Base-by-base conservation (phyloP, 1,140 invertebrate species). In the Adelges cooleyi region DNA sequence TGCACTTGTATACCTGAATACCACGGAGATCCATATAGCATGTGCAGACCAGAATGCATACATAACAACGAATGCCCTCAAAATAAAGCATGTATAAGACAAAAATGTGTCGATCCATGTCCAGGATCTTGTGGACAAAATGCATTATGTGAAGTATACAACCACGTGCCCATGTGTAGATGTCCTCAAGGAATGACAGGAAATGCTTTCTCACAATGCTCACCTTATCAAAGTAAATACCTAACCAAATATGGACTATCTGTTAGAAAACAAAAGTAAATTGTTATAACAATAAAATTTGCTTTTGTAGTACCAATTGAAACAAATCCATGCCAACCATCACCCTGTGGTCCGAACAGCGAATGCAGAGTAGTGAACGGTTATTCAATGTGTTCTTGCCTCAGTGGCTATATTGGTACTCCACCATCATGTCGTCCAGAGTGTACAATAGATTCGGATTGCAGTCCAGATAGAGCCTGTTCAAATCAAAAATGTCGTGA, bases 271-370 rank as follows among this genome's bases (percentile, higher is more conserved):
- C n/a, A n/a, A 11, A 25, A 25, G 5, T 8, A 33, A 17, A 8
- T 51, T 15, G 27, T 33, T 33, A 20, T 40, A 27, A 62, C 56
- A 8, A n/a, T n/a, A n/a, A n/a, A n/a, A 25, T 40, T 23, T 46
- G 27, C 25, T 38, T 65, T 17, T 23, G n/a, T 44, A 72, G 71
- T 68, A 66, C 68, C 74, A 65, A 70, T 73, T 9, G 71, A 74
- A 51, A 71, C 71, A 2, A 74, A 83, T 67, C 81, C 82, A 10
- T 84, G 84, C 69, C 77, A 81, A 67, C 83, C 84, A 17, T 85
- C 82, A 23, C 84, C 84, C 1, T 92, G 89, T 74, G 89, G 86
- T 17, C 78, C 83, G 0, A 88, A 90, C 68, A 85, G 86, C 70
- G 81, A 84, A 71, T 92, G 89, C 71, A 75, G 81, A 73, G 77